phyloP scores from a whole-genome alignment of 2,113 vertebrate genomes.

The Lepus americanus region DNA sequence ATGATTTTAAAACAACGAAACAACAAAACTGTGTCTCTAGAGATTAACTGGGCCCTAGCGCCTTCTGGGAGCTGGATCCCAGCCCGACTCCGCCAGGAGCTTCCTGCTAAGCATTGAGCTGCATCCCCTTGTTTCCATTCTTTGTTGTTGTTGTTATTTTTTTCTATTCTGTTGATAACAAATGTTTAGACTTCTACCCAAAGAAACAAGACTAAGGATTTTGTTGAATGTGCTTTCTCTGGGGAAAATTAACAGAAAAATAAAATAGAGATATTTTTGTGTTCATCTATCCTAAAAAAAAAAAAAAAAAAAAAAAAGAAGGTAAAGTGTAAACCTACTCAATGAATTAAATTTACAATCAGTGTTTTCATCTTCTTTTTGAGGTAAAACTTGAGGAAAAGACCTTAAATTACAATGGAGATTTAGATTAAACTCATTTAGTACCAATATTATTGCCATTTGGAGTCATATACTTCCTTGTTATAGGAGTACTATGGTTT shows the following conservation, averaged over 20 bases:
- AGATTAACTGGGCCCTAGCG: constrained; percentile 62
- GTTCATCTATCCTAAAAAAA: constrained; percentile 78
- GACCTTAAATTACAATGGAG: background rate
- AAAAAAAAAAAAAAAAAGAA: background rate
- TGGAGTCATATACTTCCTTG: background rate
- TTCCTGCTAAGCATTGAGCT: background rate
- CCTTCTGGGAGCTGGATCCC: constrained; percentile 53
- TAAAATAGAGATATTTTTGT: constrained; percentile 70
- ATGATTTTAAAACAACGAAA: constrained; percentile 16
- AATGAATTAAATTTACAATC: background rate
- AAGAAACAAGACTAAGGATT: constrained; percentile 86
- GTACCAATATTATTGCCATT: background rate
- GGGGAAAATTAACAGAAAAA: constrained; percentile 67
- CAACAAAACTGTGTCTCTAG: background rate
- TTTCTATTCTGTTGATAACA: constrained; percentile 73
- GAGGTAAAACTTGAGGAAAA: constrained; percentile 28
- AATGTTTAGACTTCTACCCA: constrained; percentile 85
- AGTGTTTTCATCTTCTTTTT: constrained; percentile 29
- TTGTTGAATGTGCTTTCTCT: constrained; percentile 85
- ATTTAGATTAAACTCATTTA: constrained; percentile 28
- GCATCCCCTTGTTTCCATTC: background rate
- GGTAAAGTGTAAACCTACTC: background rate
- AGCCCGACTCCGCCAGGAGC: background rate
- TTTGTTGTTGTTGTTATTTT: too few species aligned
- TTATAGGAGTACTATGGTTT: background rate